A percentile compares a stretch with the other conserved stretches of the same genome.
These are phyloP conservation scores for Cryptosula pallasiana DNA, from an alignment of 2,888 invertebrate genomes.

Conservation along the genomic window DNA sequence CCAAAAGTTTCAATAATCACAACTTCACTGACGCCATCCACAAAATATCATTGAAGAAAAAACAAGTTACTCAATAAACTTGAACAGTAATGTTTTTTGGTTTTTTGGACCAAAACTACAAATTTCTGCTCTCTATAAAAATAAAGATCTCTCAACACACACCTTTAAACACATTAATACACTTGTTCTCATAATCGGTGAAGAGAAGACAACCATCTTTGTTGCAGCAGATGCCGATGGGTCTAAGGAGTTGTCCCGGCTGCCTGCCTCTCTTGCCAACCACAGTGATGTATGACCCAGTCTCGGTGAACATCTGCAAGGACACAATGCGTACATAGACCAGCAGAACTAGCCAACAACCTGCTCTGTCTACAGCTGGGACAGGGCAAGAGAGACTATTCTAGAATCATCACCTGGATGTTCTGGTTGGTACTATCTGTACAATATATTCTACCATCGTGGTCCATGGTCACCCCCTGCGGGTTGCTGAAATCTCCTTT, in stretches of 20 bases:
- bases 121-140: no score
- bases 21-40: no score
- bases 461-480: constrained; percentile 55
- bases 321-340: no score
- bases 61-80: no score
- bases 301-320: constrained; percentile 24
- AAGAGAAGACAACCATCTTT: constrained; percentile 56
- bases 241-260: constrained; percentile 57
- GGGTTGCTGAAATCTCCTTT: constrained; percentile 59
- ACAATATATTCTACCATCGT: constrained; percentile 53
- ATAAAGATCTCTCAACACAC: no score
- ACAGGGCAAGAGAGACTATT: no score
- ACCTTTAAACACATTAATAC: constrained; percentile 55
- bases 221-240: constrained; percentile 56
- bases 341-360: no score
- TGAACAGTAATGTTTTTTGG: no score
- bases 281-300: constrained; percentile 25
- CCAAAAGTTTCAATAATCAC: no score
- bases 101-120: no score
- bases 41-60: no score
- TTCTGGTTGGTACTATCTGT: constrained; percentile 58
- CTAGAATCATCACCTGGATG: constrained; percentile 51
- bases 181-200: constrained; percentile 59
- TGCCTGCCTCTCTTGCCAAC: constrained; percentile 55
- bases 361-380: no score